Percentiles rank a stretch among this genome's conserved stretches.
phyloP scores from a whole-genome alignment of 2,797 vertebrate species.

The Eremophila alpestris region DNA sequence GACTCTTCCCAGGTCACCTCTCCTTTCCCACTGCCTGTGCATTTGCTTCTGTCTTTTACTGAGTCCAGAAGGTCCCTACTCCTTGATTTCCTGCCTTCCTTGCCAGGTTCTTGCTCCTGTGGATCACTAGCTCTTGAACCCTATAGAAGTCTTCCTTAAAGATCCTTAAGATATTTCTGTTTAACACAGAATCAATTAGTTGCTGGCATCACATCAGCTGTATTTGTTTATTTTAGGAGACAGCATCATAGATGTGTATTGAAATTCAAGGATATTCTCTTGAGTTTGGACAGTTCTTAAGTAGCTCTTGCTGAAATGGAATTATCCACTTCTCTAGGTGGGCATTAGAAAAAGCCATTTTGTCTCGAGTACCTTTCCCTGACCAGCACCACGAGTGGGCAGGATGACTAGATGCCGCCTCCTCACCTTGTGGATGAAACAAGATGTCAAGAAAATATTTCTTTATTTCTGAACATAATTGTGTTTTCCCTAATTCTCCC shows the following conservation, averaged over 20 bases:
- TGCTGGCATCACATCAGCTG: neutral
- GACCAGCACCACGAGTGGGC: neutral
- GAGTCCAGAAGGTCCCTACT: neutral
- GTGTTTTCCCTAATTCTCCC: neutral
- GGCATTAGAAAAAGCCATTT: neutral
- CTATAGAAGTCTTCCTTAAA: neutral
- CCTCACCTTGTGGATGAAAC: neutral
- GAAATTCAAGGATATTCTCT: neutral
- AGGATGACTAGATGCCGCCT: neutral
- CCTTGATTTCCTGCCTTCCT: neutral
- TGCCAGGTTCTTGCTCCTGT: neutral
- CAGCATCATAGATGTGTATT: neutral
- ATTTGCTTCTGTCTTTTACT: neutral
- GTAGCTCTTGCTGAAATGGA: neutral
- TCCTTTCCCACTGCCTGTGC: neutral
- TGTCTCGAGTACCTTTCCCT: neutral
- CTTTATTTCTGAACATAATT: neutral
- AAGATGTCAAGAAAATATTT: neutral
- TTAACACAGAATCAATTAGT: neutral
- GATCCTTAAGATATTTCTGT: neutral
- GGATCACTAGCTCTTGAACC: neutral
- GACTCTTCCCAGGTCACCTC: too few species aligned
- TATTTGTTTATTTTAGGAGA: neutral
- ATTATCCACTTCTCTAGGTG: neutral
- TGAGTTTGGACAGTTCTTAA: neutral